Evolutionary conservation across 1,140 invertebrate genomes (phyloP).

Genomic region (Ceratina calcarata): DNA sequence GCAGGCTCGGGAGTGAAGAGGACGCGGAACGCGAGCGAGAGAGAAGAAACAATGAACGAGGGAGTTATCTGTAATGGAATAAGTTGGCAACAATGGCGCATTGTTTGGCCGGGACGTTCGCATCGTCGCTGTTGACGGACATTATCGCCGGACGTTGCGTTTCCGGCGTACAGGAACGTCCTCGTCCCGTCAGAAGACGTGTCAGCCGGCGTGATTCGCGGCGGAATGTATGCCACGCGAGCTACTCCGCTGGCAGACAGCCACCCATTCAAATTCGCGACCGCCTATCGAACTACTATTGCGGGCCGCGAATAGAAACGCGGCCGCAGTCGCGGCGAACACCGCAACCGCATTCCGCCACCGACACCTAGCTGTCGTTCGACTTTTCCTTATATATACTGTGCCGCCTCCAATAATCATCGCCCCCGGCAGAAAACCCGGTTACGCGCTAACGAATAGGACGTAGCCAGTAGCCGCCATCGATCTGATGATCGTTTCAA

Average conservation of each 20-base stretch:
- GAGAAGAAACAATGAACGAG: constrained; percentile 75
- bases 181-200: constrained; percentile 67
- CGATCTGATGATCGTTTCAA: no score
- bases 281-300: constrained; percentile 57
- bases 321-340: constrained; percentile 21
- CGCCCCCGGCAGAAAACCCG: neutral
- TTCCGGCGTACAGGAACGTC: constrained; percentile 71
- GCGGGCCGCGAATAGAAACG: constrained; percentile 55
- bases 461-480: neutral
- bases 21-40: constrained; percentile 48
- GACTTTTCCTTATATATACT: neutral
- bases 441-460: neutral
- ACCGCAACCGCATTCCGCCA: constrained; percentile 16
- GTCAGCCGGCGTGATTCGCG: constrained; percentile 61
- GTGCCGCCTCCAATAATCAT: neutral
- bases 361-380: constrained; percentile 24
- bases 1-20: constrained; percentile 30
- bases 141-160: constrained; percentile 80
- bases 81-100: constrained; percentile 80
- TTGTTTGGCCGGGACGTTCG: constrained; percentile 77
- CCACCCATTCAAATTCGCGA: constrained; percentile 61
- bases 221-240: constrained; percentile 68
- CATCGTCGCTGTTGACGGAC: constrained; percentile 79
- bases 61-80: constrained; percentile 81
- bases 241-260: constrained; percentile 47